phyloP scores from a whole-genome alignment of 2,888 invertebrate species.

The Lycophotia porphyrea region DNA sequence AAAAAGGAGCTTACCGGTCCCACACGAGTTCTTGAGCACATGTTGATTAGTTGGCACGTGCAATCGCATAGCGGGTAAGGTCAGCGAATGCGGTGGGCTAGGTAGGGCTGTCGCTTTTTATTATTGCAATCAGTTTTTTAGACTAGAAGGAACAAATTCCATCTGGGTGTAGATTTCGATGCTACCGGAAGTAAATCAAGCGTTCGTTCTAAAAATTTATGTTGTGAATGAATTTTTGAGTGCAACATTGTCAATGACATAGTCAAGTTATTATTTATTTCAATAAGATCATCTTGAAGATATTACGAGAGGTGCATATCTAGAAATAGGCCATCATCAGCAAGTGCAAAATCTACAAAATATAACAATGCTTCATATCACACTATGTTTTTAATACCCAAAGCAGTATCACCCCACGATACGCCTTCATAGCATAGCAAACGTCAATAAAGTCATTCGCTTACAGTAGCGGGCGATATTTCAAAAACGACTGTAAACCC shows the following conservation, averaged over 20 bases:
- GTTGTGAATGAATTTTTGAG: not conserved
- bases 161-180: not conserved
- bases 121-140: not conserved
- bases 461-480: slow-evolving; percentile 32
- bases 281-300: not conserved
- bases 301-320: too few relatives aligned
- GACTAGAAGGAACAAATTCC: not conserved
- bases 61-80: slow-evolving; percentile 69
- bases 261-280: not conserved
- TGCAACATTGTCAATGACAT: not conserved
- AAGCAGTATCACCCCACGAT: not conserved
- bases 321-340: not conserved
- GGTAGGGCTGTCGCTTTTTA: slow-evolving; percentile 38
- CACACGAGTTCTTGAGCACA: slow-evolving; percentile 67
- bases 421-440: not conserved
- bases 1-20: slow-evolving; percentile 53
- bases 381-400: not conserved
- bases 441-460: slow-evolving; percentile 31
- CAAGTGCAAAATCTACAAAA: not conserved
- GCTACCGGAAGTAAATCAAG: not conserved
- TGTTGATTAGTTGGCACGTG: slow-evolving; percentile 71
- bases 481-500: slow-evolving; percentile 58
- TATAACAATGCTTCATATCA: not conserved
- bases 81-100: slow-evolving; percentile 63
- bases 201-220: not conserved